Conservation (phyloP, 2,113 vertebrate genomes). For the Aphyosemion australe region DNA sequence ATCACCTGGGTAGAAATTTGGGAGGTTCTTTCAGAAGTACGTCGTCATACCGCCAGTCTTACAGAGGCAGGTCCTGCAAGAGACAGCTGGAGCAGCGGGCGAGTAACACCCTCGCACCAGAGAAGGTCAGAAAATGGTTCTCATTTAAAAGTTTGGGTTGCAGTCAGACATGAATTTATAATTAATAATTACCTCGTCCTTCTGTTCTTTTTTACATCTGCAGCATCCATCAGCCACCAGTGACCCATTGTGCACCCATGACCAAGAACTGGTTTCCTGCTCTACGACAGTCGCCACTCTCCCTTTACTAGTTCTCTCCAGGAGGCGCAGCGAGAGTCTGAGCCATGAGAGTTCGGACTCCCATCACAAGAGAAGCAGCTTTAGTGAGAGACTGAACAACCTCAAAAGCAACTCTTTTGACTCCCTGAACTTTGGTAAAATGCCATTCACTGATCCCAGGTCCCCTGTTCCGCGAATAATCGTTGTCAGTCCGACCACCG, state of each 20-base stretch:
- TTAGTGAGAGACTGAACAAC: neutral
- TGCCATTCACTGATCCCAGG: neutral
- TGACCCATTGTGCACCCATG: conserved; percentile 48
- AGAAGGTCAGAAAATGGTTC: conserved; percentile 59
- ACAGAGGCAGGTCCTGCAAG: conserved; percentile 46
- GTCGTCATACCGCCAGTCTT: conserved; percentile 42
- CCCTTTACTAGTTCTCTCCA: conserved; percentile 63
- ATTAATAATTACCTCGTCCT: neutral
- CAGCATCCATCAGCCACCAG: conserved; percentile 42
- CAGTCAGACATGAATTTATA: neutral
- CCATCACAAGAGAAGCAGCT: neutral
- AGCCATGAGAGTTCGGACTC: conserved; percentile 33
- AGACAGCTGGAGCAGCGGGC: conserved; percentile 29
- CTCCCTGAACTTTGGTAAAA: conserved; percentile 39
- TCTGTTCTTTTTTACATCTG: conserved; percentile 2
- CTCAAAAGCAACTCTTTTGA: conserved; percentile 52
- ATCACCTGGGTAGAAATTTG: conserved; percentile 44
- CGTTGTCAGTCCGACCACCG: conserved; percentile 70
- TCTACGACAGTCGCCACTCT: conserved; percentile 64
- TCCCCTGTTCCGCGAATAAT: conserved; percentile 65
- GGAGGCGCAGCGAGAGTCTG: conserved; percentile 59
- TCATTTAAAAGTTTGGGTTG: neutral
- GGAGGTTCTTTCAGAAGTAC: conserved; percentile 48
- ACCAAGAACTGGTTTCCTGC: conserved; percentile 64
- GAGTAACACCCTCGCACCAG: conserved; percentile 23